These are phyloP conservation scores for Okamejei kenojei DNA, from an alignment of 2,797 vertebrate genomes.

Conservation along the genomic window DNA sequence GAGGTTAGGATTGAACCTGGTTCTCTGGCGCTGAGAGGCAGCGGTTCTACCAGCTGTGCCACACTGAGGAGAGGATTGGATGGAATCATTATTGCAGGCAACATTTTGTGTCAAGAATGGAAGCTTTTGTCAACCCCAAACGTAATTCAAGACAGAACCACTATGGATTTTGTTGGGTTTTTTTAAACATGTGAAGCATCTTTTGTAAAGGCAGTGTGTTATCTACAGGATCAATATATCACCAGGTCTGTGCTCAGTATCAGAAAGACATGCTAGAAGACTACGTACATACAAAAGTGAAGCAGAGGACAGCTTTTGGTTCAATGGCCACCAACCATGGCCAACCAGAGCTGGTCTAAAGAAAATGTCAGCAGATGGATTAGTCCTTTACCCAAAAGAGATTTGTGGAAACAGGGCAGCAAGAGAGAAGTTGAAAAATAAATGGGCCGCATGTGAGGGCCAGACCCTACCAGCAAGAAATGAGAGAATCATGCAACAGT, in stretches of 20 bases:
- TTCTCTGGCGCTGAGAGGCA: too few species aligned
- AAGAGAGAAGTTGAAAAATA: constrained; percentile 48
- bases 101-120: neutral
- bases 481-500: constrained; percentile 36
- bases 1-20: too few species aligned
- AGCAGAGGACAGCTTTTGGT: constrained; percentile 50
- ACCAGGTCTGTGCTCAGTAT: constrained; percentile 40
- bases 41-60: too few species aligned
- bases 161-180: neutral
- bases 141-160: neutral
- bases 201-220: constrained; percentile 60
- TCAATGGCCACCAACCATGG: constrained; percentile 44
- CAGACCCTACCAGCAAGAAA: constrained; percentile 49
- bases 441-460: constrained; percentile 51
- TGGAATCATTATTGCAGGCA: too few species aligned
- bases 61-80: too few species aligned
- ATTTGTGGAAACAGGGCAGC: constrained; percentile 39
- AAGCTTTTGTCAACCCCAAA: neutral
- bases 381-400: constrained; percentile 47
- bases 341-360: constrained; percentile 8
- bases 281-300: constrained; percentile 50
- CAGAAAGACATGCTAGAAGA: constrained; percentile 53
- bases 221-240: constrained; percentile 48
- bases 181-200: constrained; percentile 40
- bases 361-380: constrained; percentile 51